Conservation (phyloP, 2,113 vertebrate genomes). For the Platichthys stellatus region DNA sequence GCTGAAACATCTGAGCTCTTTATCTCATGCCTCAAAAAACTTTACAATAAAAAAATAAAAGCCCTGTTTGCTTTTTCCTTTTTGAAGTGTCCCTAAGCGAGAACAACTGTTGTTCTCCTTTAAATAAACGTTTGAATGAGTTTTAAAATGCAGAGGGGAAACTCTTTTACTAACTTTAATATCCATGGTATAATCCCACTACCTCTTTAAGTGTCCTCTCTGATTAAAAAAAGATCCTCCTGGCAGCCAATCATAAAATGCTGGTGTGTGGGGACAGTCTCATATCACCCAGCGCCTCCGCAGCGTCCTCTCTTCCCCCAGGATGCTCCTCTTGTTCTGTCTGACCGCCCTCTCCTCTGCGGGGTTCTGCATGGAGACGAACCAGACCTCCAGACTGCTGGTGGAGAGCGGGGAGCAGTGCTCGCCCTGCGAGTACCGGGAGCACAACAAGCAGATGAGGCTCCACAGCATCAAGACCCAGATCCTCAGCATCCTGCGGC, state of each 20-base stretch:
- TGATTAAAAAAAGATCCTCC: constrained; percentile 75
- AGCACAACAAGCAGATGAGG: constrained; percentile 94
- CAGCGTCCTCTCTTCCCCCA: constrained; percentile 45
- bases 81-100: too few relatives aligned
- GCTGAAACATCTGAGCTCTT: too few relatives aligned
- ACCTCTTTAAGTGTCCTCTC: constrained; percentile 66
- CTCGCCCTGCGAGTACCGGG: constrained; percentile 91
- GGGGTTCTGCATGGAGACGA: constrained; percentile 82
- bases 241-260: constrained; percentile 89
- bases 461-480: constrained; percentile 97
- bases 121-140: too few relatives aligned
- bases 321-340: constrained; percentile 86
- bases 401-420: constrained; percentile 88
- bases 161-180: background rate
- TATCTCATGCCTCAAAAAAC: too few relatives aligned
- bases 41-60: too few relatives aligned
- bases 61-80: too few relatives aligned
- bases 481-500: constrained; percentile 95
- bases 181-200: constrained; percentile 26
- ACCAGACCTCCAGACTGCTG: constrained; percentile 81
- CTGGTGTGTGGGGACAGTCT: constrained; percentile 82
- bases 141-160: background rate
- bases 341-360: constrained; percentile 84
- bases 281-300: constrained; percentile 70
- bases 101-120: too few relatives aligned